Evolutionary conservation across 2,797 vertebrate genomes (phyloP), one percentile per base, ranked within the genome.

Genomic region (Girardinus metallicus): DNA sequence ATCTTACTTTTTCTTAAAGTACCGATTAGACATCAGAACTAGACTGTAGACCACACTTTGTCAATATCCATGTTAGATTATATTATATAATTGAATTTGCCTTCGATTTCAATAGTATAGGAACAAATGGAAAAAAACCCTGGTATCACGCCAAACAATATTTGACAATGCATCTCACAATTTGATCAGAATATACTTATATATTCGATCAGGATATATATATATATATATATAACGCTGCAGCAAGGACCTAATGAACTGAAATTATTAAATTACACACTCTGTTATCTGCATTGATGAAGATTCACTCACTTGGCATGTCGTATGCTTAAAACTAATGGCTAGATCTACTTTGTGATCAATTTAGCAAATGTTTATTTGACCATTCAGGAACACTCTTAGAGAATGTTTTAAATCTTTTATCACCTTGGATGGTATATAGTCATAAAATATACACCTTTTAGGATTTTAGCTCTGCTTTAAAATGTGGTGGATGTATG

Each of bases 401-500:
- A 4, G 34, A 23, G 16, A 36, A 18, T 10, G 5, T 66, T 66
- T 66, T 36, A 21, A 34, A 39, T 66, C 16, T 39, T 39, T 39
- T 9, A 66, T 23, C 6, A 39, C 16, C 21, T 36, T 68, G 39
- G 21, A 41, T 39, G 3, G 39, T 41, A 68, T 68, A 39, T 41
- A 26, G 36, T 68, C 64, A 41, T 68, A 26, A 68, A 66, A 39
- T 7, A 83, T 78, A 64, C 57, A 34, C 82, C 75, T 26, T 43
- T 43, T 44, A 80, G 68, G 86, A 86, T 88, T 89, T 84, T 44
- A 39, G 73, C 83, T 89, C 73, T 84, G 85, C 81, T 85, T 86
- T 92, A 89, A 91, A 91, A 34, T 83, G 78, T 78, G 87, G 83
- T 86, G 79, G 76, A 62, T 86, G 82, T 88, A 75, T 84, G 85